phyloP scores from a whole-genome alignment of 2,797 vertebrate genomes.

The Zalophus californianus region DNA sequence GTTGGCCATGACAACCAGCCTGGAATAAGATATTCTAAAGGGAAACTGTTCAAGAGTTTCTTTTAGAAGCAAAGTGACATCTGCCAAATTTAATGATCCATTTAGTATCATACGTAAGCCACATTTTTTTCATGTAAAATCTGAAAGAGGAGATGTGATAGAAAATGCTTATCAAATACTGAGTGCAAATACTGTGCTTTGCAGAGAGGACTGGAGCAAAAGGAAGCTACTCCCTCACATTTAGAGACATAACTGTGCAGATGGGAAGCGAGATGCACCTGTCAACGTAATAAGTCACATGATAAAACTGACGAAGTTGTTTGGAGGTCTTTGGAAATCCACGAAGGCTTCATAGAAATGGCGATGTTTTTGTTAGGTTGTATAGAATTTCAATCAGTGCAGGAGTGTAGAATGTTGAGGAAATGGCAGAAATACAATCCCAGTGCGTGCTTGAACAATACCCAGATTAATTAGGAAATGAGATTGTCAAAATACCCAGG shows the following conservation, averaged over 20 bases:
- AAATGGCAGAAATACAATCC: background rate
- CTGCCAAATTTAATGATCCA: background rate
- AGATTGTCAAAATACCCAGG: background rate
- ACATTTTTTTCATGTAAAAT: background rate
- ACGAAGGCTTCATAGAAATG: background rate
- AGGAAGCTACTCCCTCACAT: background rate
- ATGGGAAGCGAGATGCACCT: background rate
- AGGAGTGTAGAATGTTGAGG: background rate
- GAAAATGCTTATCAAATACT: background rate
- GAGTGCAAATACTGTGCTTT: background rate
- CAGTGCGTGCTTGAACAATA: background rate
- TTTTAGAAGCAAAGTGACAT: background rate
- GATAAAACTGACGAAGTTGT: background rate
- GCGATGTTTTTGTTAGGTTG: background rate
- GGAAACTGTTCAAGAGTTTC: background rate
- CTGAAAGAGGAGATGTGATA: background rate
- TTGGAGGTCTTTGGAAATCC: background rate
- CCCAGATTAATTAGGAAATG: background rate
- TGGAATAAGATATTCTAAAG: background rate
- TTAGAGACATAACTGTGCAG: accelerated
- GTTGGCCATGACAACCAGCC: background rate
- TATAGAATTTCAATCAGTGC: background rate
- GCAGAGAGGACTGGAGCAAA: background rate
- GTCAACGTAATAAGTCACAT: background rate
- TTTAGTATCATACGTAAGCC: background rate